Percentiles rank a stretch among this genome's conserved stretches.
These are phyloP conservation scores for Podilymbus podiceps DNA, from an alignment of 2,113 vertebrate genomes.

Conservation along the genomic window DNA sequence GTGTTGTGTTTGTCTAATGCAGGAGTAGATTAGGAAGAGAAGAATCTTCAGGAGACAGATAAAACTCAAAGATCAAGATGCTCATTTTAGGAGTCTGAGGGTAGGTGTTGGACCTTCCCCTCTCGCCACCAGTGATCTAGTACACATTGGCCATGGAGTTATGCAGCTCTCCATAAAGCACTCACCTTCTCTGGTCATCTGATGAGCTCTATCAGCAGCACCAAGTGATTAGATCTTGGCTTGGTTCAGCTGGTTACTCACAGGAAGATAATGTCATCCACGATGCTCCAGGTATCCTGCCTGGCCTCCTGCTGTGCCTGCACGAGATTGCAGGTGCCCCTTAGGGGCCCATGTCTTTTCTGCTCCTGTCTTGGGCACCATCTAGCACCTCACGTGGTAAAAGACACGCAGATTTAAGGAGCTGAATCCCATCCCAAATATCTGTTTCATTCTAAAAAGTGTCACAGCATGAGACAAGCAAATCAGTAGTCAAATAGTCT, in stretches of 20 bases:
- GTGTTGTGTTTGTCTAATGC: not conserved
- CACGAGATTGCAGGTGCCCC: not conserved
- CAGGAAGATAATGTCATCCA: not conserved
- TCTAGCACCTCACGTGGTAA: not conserved
- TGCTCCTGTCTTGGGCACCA: not conserved
- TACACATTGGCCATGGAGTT: not conserved
- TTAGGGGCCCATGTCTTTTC: not conserved
- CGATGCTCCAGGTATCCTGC: not conserved
- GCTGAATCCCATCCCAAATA: not conserved
- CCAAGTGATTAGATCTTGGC: not conserved
- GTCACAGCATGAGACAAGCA: not conserved
- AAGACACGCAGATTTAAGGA: not conserved
- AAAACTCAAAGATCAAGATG: not conserved
- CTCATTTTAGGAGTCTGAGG: not conserved
- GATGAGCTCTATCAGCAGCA: not conserved
- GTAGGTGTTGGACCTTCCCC: not conserved
- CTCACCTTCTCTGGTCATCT: not conserved
- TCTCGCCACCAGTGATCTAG: not conserved
- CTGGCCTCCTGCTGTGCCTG: not conserved
- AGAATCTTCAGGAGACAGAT: not conserved
- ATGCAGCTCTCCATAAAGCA: not conserved
- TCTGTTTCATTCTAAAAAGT: not conserved
- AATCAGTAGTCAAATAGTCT: not conserved
- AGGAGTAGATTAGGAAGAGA: not conserved
- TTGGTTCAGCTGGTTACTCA: not conserved